Base-by-base conservation (phyloP, 2,113 vertebrate genomes). In the Ophthalmolycus amberensis region DNA sequence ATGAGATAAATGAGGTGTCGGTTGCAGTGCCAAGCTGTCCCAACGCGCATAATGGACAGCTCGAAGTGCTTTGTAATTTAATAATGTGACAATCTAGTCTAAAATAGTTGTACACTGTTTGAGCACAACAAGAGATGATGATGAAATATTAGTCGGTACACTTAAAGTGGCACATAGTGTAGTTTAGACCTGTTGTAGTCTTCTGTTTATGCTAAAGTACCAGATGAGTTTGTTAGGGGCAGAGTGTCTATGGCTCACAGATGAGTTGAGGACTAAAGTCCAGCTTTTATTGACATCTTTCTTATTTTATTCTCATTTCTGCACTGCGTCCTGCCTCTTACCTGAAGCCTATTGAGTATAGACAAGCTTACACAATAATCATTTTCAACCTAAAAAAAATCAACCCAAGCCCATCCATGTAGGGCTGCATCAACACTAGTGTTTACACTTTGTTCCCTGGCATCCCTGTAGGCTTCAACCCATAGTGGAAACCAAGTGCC, bases 401-500 rank as follows among this genome's bases (percentile, higher is more conserved):
- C 37, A 37, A 27, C 20, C 5, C 9, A 52, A 27, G 62, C 25
- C 37, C 44, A 29, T 71, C 27, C 22, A 56, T 66, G 59, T 64
- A 58, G 40, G 32, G 67, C 68, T 62, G 60, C 70, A 74, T 76
- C 56, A 72, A 66, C 69, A 37, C 16, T 54, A 56, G 79, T 81
- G 76, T 89, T 85, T 87, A 72, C 77, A 44, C 62, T 37, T 82
- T 40, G 37, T 73, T 71, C 60, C 27, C 6, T 78, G 77, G 74
- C 62, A 52, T 75, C 70, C 56, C 69, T 70, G 52, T 72, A 69
- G 77, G 54, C 46, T 79, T 62, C n/a, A 60, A 68, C 67, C 84
- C 48, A 29, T 27, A 32, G 69, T 86, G 73, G 84, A 88, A 86
- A 81, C 64, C 15, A 46, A 44, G 46, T 29, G 12, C 68, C 82